Evolutionary conservation across 2,113 vertebrate species (phyloP), one percentile per base, ranked within the genome.

Genomic region (Sceloporus undulatus): DNA sequence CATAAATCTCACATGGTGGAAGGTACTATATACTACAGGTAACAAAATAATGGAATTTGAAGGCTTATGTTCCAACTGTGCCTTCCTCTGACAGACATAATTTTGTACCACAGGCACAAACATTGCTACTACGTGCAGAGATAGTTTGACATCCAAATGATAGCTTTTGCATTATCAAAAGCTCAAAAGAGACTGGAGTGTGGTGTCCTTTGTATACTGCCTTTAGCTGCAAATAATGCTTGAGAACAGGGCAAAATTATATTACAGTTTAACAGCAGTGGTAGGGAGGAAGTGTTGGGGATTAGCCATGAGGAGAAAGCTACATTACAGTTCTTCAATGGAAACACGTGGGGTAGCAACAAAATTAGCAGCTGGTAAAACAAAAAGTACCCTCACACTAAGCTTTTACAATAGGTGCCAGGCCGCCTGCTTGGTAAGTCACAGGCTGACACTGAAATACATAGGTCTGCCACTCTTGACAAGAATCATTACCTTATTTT

Each of bases 401-500:
- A 85, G 90, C 87, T 79, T 90, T 87, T 93, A 91, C 80, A 79
- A 71, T 78, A 91, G 48, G 90, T 71, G 54, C 23, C n/a, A 85
- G 90, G 91, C 71, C 90, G 90, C 91, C 92, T 91, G 92, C 90
- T 84, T 92, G 85, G 91, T 79, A 95, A 94, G 86, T 93, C 93
- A 93, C 87, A 92, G 73, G 90, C 86, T 91, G 91, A 94, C 93
- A 91, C 19, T 77, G 88, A 95, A 95, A 96, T 94, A 96, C 94
- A 96, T 97, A 96, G 96, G 91, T 92, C 59, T 94, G 92, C 92
- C 92, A 93, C 88, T 92, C 91, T 91, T 94, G 95, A 96, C 95
- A 92, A 95, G 96, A 97, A 96, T 97, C 97, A 97, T 96, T 95
- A 96, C 89, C 96, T 97, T 95, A 97, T 98, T 98, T 98, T 95